Base-by-base conservation (phyloP, 2,888 invertebrate genomes). In the Lymantria dispar region DNA sequence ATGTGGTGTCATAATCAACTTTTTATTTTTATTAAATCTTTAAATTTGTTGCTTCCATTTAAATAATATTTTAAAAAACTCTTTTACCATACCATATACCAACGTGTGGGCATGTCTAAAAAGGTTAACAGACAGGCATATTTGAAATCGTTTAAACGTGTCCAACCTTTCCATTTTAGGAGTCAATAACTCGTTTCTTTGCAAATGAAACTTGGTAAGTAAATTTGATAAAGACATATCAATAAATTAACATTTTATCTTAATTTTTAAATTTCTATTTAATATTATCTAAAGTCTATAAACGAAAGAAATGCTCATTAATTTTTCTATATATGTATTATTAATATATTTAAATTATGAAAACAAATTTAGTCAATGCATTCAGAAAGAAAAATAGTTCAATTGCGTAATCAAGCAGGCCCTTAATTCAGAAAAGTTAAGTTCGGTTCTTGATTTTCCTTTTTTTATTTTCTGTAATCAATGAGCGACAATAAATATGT, bases 1-100 rank as follows among this genome's bases (percentile, higher is more conserved):
- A 71, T 74, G 65, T 65, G 72, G 60, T 58, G 54, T 64, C 68
- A 60, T 77, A 70, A 78, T 62, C 49, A 70, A 55, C 44, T 47
- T 60, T 78, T 78, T 78, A 77, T 74, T 68, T 60, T 58, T 60
- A 63, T 64, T 60, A 45, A 42, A 1, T 8, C 50, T 55, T 44
- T 38, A 58, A 62, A 54, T 63, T 68, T 67, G 60, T 63, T 50
- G 67, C 68, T 78, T 66, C 69, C 68, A 65, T 58, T 58, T 56
- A 56, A 31, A 39, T 48, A 48, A 36, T 31, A 43, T 63, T 59
- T 58, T 50, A 51, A 54, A 54, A 51, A 56, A 50, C 22, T 3
- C 45, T 12, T 22, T 33, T n/a, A n/a, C 45, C 44, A 47, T 56
- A 52, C 50, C 48, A 45, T 48, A 48, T 7, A 12, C 46, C 50